Base-by-base conservation (phyloP, 2,113 vertebrate species). In the Motacilla alba region DNA sequence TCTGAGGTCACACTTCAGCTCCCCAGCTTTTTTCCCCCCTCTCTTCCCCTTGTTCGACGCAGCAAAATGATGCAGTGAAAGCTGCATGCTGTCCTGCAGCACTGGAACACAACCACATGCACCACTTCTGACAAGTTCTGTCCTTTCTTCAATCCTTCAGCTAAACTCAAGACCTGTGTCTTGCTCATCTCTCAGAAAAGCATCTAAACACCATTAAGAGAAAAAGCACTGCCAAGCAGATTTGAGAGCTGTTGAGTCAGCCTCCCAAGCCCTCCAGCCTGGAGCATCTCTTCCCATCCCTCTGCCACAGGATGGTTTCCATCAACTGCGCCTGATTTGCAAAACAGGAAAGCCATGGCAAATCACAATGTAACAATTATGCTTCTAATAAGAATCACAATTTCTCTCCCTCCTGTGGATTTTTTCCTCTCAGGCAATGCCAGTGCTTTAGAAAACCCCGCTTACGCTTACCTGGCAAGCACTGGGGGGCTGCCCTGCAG, bases 81-180 rank as follows among this genome's bases (percentile, higher is more conserved):
- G 60, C 43, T 53, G 52, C 5, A 2, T 0, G 1, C 26, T 8
- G 1, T 17, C 33, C 70, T 41, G 49, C 74, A 17, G 22, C 20
- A 46, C 8, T 0, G 35, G n/a, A 0, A 17, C 85, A 6, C 53
- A 46, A 2, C 41, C 7, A 1, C 55, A 0, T 1, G 6, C 39
- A 9, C 8, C 49, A 8, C 5, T 46, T 12, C 3, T 3, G 44
- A 55, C n/a, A 9, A 43, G 30, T 14, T 16, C 76, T 58, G 43
- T 3, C 39, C 11, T 5, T 37, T 19, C 46, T 26, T 46, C 59
- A 35, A 4, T 37, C 30, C 26, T 30, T 8, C 6, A 31, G n/a
- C 20, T 24, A 2, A 88, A 58, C 37, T 66, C 58, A 4, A 59
- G 47, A 31, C 4, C 18, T 13, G 10, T 0, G 0, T 19, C 37